phyloP scores from a whole-genome alignment of 1,140 invertebrate species.

The Drosophila ohnishii region DNA sequence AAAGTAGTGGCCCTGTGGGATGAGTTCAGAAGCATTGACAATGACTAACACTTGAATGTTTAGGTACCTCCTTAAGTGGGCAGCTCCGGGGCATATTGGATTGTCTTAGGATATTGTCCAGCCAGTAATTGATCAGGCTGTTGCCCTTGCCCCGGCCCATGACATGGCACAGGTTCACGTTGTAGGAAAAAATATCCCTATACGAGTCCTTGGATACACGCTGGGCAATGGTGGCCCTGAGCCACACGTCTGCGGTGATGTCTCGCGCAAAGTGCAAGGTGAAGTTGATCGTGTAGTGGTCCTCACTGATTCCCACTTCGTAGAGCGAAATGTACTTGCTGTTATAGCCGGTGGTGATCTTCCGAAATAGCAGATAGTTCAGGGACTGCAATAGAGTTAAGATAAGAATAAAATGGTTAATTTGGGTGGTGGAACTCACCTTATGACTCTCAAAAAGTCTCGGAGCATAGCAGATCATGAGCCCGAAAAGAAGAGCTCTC shows the following conservation, averaged over 20 bases:
- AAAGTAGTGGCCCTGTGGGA: conserved; percentile 37
- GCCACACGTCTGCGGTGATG: conserved; percentile 44
- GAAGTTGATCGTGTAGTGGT: conserved; percentile 40
- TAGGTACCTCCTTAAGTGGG: conserved; percentile 44
- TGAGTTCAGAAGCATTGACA: neutral
- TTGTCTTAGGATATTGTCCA: conserved; percentile 46
- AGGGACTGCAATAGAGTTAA: conserved; percentile 13
- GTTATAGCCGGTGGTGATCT: conserved; percentile 16
- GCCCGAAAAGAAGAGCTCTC: neutral
- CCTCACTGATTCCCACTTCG: conserved; percentile 29
- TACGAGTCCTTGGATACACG: conserved; percentile 30
- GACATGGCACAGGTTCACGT: conserved; percentile 57
- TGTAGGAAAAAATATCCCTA: conserved; percentile 45
- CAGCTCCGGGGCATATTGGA: conserved; percentile 51
- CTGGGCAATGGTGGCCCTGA: conserved; percentile 28
- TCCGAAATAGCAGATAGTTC: conserved; percentile 40
- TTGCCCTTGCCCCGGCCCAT: conserved; percentile 37
- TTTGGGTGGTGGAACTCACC: conserved; percentile 2
- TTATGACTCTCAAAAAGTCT: conserved; percentile 12
- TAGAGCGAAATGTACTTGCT: conserved; percentile 50
- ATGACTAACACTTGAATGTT: neutral
- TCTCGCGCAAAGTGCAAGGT: conserved; percentile 32
- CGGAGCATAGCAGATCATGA: conserved; percentile 1
- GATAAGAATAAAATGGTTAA: too few relatives aligned
- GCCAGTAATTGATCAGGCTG: conserved; percentile 49